Conservation (phyloP, 2,113 vertebrate genomes). For the Zosterops borbonicus region DNA sequence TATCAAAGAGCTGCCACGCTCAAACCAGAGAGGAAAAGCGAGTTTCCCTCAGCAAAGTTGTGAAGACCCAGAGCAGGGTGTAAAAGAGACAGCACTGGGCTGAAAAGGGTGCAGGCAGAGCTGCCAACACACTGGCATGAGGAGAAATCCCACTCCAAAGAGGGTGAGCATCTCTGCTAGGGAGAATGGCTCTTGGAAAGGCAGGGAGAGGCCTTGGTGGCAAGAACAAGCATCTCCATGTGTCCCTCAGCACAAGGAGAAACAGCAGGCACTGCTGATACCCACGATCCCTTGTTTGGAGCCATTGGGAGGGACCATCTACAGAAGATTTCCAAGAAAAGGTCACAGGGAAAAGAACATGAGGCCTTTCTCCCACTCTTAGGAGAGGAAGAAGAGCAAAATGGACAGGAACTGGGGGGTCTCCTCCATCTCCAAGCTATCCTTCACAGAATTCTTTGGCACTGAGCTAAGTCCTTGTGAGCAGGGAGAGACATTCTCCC, state of each 20-base stretch:
- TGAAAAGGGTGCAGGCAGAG: background rate
- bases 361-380: background rate
- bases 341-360: fast-evolving
- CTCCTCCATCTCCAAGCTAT: background rate
- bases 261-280: background rate
- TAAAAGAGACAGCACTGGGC: fast-evolving
- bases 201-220: too few species aligned
- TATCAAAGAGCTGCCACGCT: background rate
- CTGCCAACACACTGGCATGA: fast-evolving
- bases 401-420: too few species aligned
- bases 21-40: background rate
- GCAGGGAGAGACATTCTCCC: background rate
- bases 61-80: background rate
- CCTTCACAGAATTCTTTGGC: background rate
- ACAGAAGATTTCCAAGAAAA: background rate
- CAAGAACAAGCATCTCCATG: background rate
- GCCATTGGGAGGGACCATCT: background rate
- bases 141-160: background rate
- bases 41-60: background rate
- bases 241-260: background rate
- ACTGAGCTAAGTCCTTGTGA: background rate
- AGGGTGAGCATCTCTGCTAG: background rate
- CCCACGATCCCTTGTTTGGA: fast-evolving
- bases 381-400: background rate
- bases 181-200: background rate